Evolutionary conservation across 1,140 invertebrate genomes (phyloP), one percentile per base, ranked within the genome.

Genomic region (Papilio glaucus): DNA sequence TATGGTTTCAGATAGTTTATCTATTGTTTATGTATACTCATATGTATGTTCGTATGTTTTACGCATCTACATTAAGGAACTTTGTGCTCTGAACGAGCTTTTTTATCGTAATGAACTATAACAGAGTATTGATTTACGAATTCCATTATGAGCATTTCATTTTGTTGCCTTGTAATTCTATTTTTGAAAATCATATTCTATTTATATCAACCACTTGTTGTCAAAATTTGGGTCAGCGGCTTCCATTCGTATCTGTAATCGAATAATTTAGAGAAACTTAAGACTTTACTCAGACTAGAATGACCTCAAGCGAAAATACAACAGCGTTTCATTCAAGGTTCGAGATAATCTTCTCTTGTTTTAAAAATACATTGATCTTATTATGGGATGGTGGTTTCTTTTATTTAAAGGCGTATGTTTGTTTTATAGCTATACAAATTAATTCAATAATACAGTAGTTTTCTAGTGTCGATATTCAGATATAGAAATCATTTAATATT

Each of bases 181-280:
- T 62, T 37, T 62, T 38, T 41, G 21, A 38, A 65, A 39, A 38
- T 9, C 6, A 38, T 21, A 21, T 5, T 39, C 15, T 63, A 63
- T 63, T 63, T 63, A 38, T 63, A 63, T 29, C 33, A 37, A 13
- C 15, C 61, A 18, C 37, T 38, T 63, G 37, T 62, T 37, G 26
- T 39, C 39, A 39, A 39, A 15, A 63, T 63, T 63, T 63, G 15
- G 61, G 61, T 63, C 61, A 63, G 61, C 18, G 33, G 61, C 15
- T 63, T 63, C 29, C 61, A 39, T 63, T 18, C 15, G 61, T 39
- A 15, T n/a, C 61, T 0, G 37, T 39, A 63, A 63, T 63, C 29
- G 39, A 15, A 63, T 63, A 37, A 63, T 63, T 63, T 63, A 63
- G 61, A 63, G 61, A 38, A 63, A 63, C 61, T 38, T 63, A 63